Evolutionary conservation across 2,888 invertebrate species (phyloP).

Genomic region (Pyrgus malvae): DNA sequence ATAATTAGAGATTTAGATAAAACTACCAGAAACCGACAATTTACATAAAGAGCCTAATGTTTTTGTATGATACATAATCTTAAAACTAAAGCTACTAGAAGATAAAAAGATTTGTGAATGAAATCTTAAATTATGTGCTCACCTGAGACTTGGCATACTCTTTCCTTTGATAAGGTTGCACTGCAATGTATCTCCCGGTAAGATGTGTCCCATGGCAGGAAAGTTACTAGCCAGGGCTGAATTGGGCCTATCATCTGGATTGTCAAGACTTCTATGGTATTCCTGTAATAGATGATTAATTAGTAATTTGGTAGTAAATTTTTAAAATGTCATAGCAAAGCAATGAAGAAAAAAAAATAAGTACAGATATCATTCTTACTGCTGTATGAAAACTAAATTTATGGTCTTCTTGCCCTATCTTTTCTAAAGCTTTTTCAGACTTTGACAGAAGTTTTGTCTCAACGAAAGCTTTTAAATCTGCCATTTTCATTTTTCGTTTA

Average conservation of each 20-base stretch:
- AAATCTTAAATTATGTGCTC: slow-evolving; percentile 42
- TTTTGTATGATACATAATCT: not conserved
- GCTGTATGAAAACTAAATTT: slow-evolving; percentile 79
- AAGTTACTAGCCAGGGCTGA: slow-evolving; percentile 87
- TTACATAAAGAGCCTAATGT: not conserved
- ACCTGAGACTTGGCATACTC: slow-evolving; percentile 98
- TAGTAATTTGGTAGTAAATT: not conserved
- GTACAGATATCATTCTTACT: slow-evolving; percentile 84
- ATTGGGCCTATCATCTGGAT: slow-evolving; percentile 88
- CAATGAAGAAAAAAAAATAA: slow-evolving; percentile 53
- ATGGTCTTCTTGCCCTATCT: slow-evolving; percentile 91
- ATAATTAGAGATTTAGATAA: not conserved
- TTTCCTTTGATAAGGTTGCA: slow-evolving; percentile 94
- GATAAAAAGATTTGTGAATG: not conserved
- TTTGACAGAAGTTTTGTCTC: slow-evolving; percentile 95
- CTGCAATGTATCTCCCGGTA: slow-evolving; percentile 74
- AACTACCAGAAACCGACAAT: not conserved
- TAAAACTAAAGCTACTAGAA: slow-evolving; percentile 15
- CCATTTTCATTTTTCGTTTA: slow-evolving; percentile 94
- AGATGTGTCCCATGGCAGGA: slow-evolving; percentile 78
- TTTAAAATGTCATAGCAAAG: slow-evolving; percentile 16
- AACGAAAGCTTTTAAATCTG: slow-evolving; percentile 94
- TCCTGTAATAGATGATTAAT: slow-evolving; percentile 80
- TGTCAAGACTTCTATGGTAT: slow-evolving; percentile 91
- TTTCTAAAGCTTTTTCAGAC: slow-evolving; percentile 94